Conservation (phyloP, 1,140 invertebrate genomes). For the Copidosoma floridanum region DNA sequence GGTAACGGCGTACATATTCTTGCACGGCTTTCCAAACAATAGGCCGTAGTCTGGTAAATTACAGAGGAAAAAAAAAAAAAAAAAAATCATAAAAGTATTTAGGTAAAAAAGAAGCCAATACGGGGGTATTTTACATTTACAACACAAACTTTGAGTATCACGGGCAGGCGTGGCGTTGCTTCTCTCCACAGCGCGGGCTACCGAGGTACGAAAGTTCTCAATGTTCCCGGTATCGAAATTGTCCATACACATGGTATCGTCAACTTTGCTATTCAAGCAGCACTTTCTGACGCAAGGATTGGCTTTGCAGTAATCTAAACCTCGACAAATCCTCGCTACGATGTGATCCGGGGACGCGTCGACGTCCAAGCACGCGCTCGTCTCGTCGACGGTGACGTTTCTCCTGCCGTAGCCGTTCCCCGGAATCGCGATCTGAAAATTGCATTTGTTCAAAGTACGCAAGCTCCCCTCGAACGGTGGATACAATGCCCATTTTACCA, state of each 20-base stretch:
- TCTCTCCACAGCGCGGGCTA: neutral
- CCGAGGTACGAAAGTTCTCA: neutral
- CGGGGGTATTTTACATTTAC: neutral
- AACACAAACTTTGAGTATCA: conserved; percentile 25
- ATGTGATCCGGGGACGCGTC: neutral
- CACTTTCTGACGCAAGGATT: conserved; percentile 37
- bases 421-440: conserved; percentile 23
- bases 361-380: conserved; percentile 28
- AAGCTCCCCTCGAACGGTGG: neutral
- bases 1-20: conserved; percentile 9
- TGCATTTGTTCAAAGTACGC: neutral
- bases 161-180: neutral
- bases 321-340: conserved; percentile 25
- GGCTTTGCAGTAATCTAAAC: conserved; percentile 18
- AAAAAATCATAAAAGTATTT: neutral
- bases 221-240: neutral
- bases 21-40: conserved; percentile 28
- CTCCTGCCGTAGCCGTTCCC: neutral
- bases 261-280: conserved; percentile 26
- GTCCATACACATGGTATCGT: neutral
- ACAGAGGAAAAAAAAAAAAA: neutral
- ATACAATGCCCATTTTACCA: conserved; percentile 25
- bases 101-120: neutral
- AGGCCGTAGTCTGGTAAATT: conserved; percentile 40
- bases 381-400: conserved; percentile 9